Evolutionary conservation across 2,888 invertebrate genomes (phyloP).

Genomic region (Aphidoletes aphidimyza): DNA sequence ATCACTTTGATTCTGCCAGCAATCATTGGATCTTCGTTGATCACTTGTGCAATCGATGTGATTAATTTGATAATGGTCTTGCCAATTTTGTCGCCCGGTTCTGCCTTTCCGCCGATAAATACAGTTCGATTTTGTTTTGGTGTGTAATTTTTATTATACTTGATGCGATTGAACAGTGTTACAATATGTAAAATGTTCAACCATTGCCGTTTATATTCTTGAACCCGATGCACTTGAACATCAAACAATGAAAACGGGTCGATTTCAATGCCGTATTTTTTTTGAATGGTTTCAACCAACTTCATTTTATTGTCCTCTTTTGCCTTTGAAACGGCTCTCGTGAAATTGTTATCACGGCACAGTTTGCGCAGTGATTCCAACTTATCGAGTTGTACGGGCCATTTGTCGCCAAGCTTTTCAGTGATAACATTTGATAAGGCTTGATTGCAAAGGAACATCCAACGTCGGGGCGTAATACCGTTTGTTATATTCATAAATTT

Average conservation of each 20-base stretch:
- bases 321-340: not conserved
- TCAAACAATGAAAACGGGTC: conserved; percentile 38
- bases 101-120: conserved; percentile 24
- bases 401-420: conserved; percentile 39
- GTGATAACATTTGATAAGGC: not conserved
- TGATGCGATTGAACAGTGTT: conserved; percentile 25
- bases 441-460: conserved; percentile 38
- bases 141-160: not conserved
- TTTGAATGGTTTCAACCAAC: conserved; percentile 13
- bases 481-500: conserved; percentile 28
- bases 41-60: not conserved
- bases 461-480: conserved; percentile 24
- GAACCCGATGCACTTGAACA: conserved; percentile 11
- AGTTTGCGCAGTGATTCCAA: conserved; percentile 11
- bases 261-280: conserved; percentile 5
- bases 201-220: conserved; percentile 23
- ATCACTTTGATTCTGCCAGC: not conserved
- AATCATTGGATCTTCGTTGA: not conserved
- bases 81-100: not conserved
- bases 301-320: conserved; percentile 29
- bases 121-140: not conserved
- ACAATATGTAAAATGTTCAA: conserved; percentile 24
- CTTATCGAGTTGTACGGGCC: not conserved
- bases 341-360: conserved; percentile 14
- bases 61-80: conserved; percentile 1